Evolutionary conservation across 2,888 invertebrate genomes (phyloP), one percentile per base, ranked within the genome.

Genomic region (Orthosia gothica): DNA sequence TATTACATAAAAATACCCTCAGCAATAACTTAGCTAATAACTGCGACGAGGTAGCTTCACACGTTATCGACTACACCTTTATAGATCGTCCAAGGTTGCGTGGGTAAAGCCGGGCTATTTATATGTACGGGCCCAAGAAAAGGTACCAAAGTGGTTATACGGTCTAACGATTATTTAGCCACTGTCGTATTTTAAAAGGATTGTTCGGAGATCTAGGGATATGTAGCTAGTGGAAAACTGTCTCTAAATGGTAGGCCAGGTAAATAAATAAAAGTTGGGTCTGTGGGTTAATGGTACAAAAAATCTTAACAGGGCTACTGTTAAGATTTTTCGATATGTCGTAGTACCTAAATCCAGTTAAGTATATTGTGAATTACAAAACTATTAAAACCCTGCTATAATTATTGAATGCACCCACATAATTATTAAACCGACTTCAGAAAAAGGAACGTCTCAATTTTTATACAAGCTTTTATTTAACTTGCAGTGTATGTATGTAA

Each of bases 81-180:
- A 64, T 73, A 40, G 26, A 52, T 49, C 11, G 45, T 2, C 20
- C 57, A 47, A 62, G 61, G 62, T n/a, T 57, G 47, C 18, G 47
- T 40, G 23, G 40, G 50, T 49, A 66, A 73, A 73, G 23, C 62
- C 52, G n/a, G 0, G 49, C 71, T 79, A 71, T 62, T 73, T 80
- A 66, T 66, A 50, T 47, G 9, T 40, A 40, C 54, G 26, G 18
- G 13, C 47, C 26, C 20, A 9, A 49, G 50, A 62, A 57, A 13
- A 63, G 40, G 20, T 71, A 57, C 16, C 16, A 5, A 52, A 66
- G 23, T 62, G 50, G 52, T 47, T 74, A 20, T 64, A 75, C 26
- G 57, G 57, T 50, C 47, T 47, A 16, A 16, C n/a, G 40, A 61
- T 69, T 40, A 23, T 54, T 59, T 26, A 11, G 4, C 23, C 23